Evolutionary conservation across 2,888 invertebrate genomes (phyloP).

Genomic region (Theretra japonica): DNA sequence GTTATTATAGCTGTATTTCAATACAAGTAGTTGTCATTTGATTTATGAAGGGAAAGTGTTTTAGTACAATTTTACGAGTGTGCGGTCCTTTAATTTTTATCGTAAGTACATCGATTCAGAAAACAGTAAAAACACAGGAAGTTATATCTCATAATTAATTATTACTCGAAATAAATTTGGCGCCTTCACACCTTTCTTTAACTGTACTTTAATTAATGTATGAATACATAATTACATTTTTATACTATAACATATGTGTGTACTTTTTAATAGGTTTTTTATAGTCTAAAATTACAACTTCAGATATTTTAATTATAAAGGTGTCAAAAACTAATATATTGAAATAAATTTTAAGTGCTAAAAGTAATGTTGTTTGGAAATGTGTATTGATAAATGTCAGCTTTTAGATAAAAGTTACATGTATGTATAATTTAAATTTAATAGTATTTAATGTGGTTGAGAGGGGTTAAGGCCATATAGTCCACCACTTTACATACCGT

Average conservation of each 20-base stretch:
- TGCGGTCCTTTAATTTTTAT: background rate
- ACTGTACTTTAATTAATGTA: slow-evolving; percentile 16
- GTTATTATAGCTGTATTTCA: no score
- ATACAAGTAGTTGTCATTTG: background rate
- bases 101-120: background rate
- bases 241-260: background rate
- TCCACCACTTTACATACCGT: no score
- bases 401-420: no score
- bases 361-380: background rate
- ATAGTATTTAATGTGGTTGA: no score
- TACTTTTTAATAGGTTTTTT: background rate
- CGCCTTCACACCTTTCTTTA: slow-evolving; percentile 22
- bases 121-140: slow-evolving; percentile 14
- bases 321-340: background rate
- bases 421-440: no score
- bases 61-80: background rate
- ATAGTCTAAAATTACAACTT: background rate
- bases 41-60: background rate
- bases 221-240: background rate
- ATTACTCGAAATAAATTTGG: slow-evolving; percentile 19
- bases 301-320: background rate
- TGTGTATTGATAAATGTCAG: background rate
- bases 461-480: no score
- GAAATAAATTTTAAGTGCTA: background rate
- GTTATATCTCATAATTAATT: slow-evolving; percentile 12